A percentile compares a stretch with the other conserved stretches of the same genome.
Evolutionary conservation across 2,797 vertebrate genomes (phyloP).

Genomic region (Darevskia mixta): DNA sequence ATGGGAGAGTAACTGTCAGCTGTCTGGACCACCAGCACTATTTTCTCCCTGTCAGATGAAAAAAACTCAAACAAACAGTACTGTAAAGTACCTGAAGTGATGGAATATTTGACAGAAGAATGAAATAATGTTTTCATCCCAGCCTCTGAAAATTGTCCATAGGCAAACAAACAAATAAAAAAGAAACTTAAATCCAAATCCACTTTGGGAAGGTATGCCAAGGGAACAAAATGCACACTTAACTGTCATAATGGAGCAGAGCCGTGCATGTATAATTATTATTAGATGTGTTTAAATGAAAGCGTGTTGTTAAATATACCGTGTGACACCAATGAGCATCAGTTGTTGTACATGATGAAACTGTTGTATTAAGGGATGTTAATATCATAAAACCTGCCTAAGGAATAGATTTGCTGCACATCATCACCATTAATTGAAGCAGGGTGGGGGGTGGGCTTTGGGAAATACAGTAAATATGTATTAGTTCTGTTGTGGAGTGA

Average conservation of each 20-base stretch:
- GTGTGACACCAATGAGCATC: background rate
- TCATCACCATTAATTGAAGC: slow-evolving; percentile 22
- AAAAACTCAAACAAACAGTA: slow-evolving; percentile 8
- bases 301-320: slow-evolving; percentile 45
- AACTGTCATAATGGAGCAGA: slow-evolving; percentile 23
- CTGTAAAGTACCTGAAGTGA: background rate
- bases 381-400: slow-evolving; percentile 21
- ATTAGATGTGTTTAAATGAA: slow-evolving; percentile 40
- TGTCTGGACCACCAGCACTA: background rate
- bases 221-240: slow-evolving; percentile 19
- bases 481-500: slow-evolving; percentile 16
- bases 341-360: slow-evolving; percentile 12
- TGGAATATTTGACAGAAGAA: slow-evolving; percentile 33
- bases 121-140: slow-evolving; percentile 2
- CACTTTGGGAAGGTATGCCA: slow-evolving; percentile 5
- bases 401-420: slow-evolving; percentile 43
- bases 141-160: slow-evolving; percentile 16
- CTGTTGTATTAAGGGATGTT: slow-evolving; percentile 27
- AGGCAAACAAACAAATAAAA: slow-evolving; percentile 18
- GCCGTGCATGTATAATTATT: slow-evolving; percentile 32
- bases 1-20: background rate
- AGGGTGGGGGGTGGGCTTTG: slow-evolving; percentile 1
- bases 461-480: background rate
- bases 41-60: slow-evolving; percentile 19
- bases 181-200: slow-evolving; percentile 33